Conservation (phyloP, 64 coral and sea anemone species). For the Montipora cactus region DNA sequence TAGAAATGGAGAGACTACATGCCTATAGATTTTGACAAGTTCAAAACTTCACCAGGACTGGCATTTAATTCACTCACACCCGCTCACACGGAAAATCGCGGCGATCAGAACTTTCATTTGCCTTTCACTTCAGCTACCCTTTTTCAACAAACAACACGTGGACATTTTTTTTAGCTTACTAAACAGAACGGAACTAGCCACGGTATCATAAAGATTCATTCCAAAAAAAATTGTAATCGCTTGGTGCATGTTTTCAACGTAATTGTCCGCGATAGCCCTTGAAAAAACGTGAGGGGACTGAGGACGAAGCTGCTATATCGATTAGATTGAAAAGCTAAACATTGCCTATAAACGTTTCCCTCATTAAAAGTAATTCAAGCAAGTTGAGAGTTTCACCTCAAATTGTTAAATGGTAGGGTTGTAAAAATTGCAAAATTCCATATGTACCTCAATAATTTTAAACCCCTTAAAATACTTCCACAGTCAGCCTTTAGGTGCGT, state of each 20-base stretch:
- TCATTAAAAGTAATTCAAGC: not conserved
- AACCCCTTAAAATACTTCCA: not conserved
- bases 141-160: not conserved
- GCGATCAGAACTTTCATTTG: not conserved
- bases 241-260: not conserved
- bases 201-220: not conserved
- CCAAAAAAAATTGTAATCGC: not conserved
- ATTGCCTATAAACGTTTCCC: not conserved
- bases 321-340: constrained; percentile 1
- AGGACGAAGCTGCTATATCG: not conserved
- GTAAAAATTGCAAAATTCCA: not conserved
- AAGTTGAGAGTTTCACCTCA: not conserved
- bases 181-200: not conserved
- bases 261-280: not conserved
- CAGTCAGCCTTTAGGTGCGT: not conserved
- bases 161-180: not conserved
- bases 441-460: not conserved
- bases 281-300: not conserved
- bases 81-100: not conserved
- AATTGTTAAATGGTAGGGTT: not conserved
- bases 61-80: not conserved
- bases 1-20: not conserved
- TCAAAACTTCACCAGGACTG: not conserved
- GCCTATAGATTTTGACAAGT: not conserved
- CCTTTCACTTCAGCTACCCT: not conserved